A percentile compares a stretch with the other conserved stretches of the same genome.
Conservation (phyloP, 2,888 invertebrate species). For the Odontothrips loti region DNA sequence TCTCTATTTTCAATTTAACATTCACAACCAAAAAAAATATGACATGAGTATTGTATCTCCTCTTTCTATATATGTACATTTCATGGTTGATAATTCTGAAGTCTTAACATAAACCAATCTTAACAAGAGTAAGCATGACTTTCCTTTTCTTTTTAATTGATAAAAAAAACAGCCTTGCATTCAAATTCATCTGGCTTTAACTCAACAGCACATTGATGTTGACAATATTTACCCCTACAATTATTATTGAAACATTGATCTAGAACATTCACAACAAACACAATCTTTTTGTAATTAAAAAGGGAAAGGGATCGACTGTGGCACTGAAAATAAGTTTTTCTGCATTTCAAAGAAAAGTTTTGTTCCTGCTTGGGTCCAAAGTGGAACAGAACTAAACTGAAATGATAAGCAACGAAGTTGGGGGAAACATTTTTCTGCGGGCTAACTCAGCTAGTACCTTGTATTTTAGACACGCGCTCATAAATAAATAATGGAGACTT, state of each 20-base stretch:
- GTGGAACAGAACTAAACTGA: neutral
- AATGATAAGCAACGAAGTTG: neutral
- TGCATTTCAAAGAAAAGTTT: neutral
- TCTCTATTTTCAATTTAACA: neutral
- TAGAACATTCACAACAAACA: neutral
- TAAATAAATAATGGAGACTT: too few species aligned
- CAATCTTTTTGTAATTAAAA: neutral
- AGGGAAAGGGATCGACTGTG: neutral
- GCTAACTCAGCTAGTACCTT: too few species aligned
- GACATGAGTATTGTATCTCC: slow-evolving; percentile 2
- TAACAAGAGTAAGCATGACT: neutral
- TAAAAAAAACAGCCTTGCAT: too few species aligned
- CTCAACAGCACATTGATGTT: too few species aligned
- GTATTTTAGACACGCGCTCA: too few species aligned
- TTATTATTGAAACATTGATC: neutral
- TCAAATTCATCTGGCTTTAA: too few species aligned
- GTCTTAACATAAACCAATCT: neutral
- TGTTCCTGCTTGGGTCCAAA: neutral
- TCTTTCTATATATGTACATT: neutral
- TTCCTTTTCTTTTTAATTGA: too few species aligned
- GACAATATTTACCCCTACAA: neutral
- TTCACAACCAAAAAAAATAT: slow-evolving; percentile 14
- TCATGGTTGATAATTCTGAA: neutral
- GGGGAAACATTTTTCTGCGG: too few species aligned
- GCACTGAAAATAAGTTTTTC: neutral